Base-by-base conservation (phyloP, 2,888 invertebrate genomes). In the Sarcophaga variegata region DNA sequence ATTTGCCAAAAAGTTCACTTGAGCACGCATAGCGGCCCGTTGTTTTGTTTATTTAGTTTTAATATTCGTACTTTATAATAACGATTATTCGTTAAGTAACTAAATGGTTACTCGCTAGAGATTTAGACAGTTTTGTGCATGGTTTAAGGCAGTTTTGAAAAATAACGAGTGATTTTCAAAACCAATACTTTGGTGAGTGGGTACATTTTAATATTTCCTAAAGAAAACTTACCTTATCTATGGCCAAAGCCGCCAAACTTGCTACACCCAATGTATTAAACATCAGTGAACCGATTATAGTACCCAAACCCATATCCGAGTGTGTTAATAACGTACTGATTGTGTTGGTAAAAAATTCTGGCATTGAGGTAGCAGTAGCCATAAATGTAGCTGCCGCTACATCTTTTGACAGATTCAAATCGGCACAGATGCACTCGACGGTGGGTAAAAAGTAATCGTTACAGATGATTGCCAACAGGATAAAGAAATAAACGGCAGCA, bases 341-440 rank as follows among this genome's bases (percentile, higher is more conserved):
- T 60, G 98, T 95, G 91, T 97, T 98, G 64, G 98, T 97, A 93
- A 98, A 98, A 88, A 98, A 95, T 93, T 99, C 99, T 0, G 99
- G 99, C 88, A 97, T 97, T 20, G 98, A 98, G 1, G 99, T 99
- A 4, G 99, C 99, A 0, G 98, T 96, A 0, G 99, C 97, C 97
- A 99, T 98, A 90, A 99, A 99, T 0, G 99, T 99, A 3, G 99
- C 99, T 0, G 98, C 99, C 0, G 98, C 99, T 17, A 99, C 97
- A 93, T 99, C 98, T 94, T 96, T 95, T 14, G 96, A 96, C 90
- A 97, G 95, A 90, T 96, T 95, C 64, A 97, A 93, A 93, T 97
- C 96, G 88, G 96, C 96, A 91, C 98, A 98, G 88, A 98, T 97
- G 84, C 96, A 95, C 93, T 98, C 98, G 14, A 99, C 96, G 14